Base-by-base conservation (phyloP, 2,113 vertebrate genomes). In the Reinhardtius hippoglossoides region DNA sequence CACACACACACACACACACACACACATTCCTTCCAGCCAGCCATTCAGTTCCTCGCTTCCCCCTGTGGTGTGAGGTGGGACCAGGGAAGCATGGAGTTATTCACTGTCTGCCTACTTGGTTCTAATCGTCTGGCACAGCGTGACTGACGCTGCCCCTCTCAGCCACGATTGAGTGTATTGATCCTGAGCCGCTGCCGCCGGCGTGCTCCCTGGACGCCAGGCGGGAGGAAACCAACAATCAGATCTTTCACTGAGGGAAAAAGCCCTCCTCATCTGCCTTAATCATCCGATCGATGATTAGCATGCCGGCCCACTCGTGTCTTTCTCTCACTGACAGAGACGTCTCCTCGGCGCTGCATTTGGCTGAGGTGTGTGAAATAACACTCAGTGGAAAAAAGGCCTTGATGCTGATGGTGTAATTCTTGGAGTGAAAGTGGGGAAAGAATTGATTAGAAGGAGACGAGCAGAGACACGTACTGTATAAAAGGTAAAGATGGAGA, bases 211-310 rank as follows among this genome's bases (percentile, higher is more conserved):
- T 75, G 95, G 95, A 95, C 94, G 93, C 93, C 94, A 89, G 91
- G 92, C 85, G 40, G 89, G 84, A 87, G 87, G 92, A 96, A 95
- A 97, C 95, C 95, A 93, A 95, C 95, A 97, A 97, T 97, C 96
- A 97, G 95, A 96, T 93, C 95, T 93, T 95, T 96, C 90, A 94
- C 94, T 95, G 95, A 95, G 94, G 23, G 95, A 95, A 85, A 88
- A 96, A 96, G 94, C 95, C 95, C 90, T 96, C 95, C 96, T 97
- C 95, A 97, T 97, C 96, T 96, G 94, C 95, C 94, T 97, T 98
- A 98, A 98, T 97, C 96, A 97, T 95, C 94, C 94, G 94, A 96
- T 97, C 96, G 71, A 98, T 98, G 96, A 96, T 96, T 96, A 95
- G 93, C 92, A 94, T 72, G 93, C 82, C 94, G 95, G 91, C 94